phyloP scores from a whole-genome alignment of 2,888 invertebrate genomes.

The Argyresthia albistria region DNA sequence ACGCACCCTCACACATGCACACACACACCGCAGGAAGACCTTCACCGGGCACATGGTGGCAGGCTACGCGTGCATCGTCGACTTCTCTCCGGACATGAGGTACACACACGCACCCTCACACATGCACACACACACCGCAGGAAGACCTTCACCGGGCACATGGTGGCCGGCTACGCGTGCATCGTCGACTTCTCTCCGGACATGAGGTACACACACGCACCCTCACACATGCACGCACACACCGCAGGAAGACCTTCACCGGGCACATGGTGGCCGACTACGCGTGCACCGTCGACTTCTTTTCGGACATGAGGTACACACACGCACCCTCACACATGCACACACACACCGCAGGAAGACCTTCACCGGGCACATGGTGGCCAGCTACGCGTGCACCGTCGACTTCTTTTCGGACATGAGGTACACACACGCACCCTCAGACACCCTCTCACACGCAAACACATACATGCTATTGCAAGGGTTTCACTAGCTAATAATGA shows the following conservation, averaged over 20 bases:
- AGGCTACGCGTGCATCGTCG: constrained; percentile 93
- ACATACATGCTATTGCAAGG: too few relatives aligned
- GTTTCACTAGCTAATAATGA: too few relatives aligned
- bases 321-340: too few relatives aligned
- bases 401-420: constrained; percentile 99
- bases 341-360: constrained; percentile 98
- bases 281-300: constrained; percentile 96
- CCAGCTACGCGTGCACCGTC: constrained; percentile 97
- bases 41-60: constrained; percentile 99
- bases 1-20: too few relatives aligned
- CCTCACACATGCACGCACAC: too few relatives aligned
- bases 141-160: constrained; percentile 98
- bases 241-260: constrained; percentile 96
- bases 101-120: constrained; percentile 30
- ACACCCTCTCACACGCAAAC: too few relatives aligned
- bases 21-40: constrained; percentile 88
- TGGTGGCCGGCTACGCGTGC: constrained; percentile 99
- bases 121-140: constrained; percentile 90
- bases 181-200: constrained; percentile 97
- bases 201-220: constrained; percentile 81
- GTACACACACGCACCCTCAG: too few relatives aligned
- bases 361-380: constrained; percentile 99
- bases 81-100: constrained; percentile 99
- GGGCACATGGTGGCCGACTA: constrained; percentile 97
- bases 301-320: constrained; percentile 99